Percentiles rank a stretch among this genome's conserved stretches.
Evolutionary conservation across 2,888 invertebrate species (phyloP).

Genomic region (Sphinx pinastri): DNA sequence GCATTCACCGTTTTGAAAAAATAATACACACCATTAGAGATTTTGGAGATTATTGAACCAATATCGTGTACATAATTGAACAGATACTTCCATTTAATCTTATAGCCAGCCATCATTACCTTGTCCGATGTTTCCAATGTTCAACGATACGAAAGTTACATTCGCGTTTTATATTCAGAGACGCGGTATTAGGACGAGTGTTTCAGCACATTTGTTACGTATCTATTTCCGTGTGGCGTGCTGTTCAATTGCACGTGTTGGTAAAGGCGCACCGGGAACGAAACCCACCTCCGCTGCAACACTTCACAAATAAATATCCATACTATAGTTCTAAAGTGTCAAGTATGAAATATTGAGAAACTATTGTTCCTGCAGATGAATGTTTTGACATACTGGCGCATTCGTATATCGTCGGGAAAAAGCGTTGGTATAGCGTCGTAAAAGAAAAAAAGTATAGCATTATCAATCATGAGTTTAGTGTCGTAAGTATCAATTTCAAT

Average conservation of each 20-base stretch:
- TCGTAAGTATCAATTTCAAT: no score
- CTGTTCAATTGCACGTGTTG: conserved; percentile 73
- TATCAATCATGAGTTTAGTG: no score
- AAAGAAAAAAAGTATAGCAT: no score
- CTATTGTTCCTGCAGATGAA: no score
- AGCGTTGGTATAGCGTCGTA: no score
- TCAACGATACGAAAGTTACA: background rate
- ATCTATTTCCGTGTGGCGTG: conserved; percentile 74
- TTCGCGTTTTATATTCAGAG: conserved; percentile 14
- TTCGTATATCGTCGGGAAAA: no score
- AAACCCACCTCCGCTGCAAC: background rate
- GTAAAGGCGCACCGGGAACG: background rate
- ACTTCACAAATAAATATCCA: background rate
- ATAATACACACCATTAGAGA: no score
- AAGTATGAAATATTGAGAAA: background rate
- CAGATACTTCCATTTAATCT: background rate
- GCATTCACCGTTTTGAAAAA: no score
- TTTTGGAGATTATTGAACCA: no score
- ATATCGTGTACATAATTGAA: no score
- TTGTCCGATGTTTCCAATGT: conserved; percentile 19
- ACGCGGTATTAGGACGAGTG: conserved; percentile 21
- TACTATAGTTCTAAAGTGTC: background rate
- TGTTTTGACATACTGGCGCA: no score
- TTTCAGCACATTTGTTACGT: conserved; percentile 53
- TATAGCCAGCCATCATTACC: background rate